These are phyloP conservation scores for Myotis brandtii DNA, from an alignment of 2,113 vertebrate genomes.

Conservation along the genomic window DNA sequence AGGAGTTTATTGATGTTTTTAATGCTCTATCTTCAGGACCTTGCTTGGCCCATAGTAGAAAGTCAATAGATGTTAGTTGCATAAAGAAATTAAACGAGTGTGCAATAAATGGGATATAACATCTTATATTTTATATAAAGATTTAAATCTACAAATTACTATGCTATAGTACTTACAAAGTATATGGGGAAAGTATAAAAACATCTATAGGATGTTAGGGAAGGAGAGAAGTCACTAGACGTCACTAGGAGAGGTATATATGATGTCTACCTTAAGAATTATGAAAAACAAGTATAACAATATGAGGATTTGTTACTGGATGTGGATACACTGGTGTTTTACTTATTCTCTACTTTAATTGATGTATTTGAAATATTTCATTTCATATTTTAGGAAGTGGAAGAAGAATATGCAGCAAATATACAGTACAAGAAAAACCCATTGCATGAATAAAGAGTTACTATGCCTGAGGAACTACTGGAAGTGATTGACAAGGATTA, in stretches of 20 bases:
- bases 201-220: not conserved
- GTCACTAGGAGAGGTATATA: not conserved
- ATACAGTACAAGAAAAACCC: not conserved
- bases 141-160: not conserved
- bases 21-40: not conserved
- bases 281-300: not conserved
- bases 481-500: not conserved
- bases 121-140: not conserved
- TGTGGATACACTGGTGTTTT: not conserved
- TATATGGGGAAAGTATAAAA: not conserved
- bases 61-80: not conserved
- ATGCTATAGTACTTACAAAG: not conserved
- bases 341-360: not conserved
- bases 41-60: not conserved
- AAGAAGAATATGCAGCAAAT: not conserved
- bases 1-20: not conserved
- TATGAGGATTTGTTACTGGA: not conserved
- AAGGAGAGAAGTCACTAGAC: not conserved
- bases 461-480: not conserved
- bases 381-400: slow-evolving; percentile 2
- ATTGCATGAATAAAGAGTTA: not conserved
- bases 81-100: not conserved
- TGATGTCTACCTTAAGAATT: not conserved
- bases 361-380: not conserved
- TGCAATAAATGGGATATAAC: not conserved